A percentile compares a stretch with the other conserved stretches of the same genome.
Conservation (phyloP, 1,140 invertebrate species). For the Spodoptera litura region DNA sequence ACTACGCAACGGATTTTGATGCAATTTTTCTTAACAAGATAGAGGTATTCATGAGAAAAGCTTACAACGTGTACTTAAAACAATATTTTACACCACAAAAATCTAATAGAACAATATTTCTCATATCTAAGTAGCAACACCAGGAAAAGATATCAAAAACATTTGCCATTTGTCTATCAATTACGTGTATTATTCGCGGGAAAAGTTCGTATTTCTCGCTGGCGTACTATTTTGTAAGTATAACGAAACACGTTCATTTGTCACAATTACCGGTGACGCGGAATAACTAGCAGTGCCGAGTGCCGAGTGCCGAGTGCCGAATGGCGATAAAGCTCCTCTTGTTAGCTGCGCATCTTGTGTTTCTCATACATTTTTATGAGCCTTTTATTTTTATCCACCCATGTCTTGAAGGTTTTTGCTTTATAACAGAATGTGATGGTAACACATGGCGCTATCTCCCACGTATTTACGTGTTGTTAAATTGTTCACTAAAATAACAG, state of each 20-base stretch:
- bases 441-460: too few species aligned
- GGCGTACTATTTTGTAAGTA: slow-evolving; percentile 50
- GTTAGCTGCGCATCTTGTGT: slow-evolving; percentile 52
- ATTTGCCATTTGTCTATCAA: background rate
- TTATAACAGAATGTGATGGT: slow-evolving; percentile 1
- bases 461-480: too few species aligned
- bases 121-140: background rate
- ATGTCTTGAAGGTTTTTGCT: slow-evolving; percentile 47
- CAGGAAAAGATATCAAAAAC: too few species aligned
- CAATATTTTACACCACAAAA: too few species aligned
- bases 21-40: too few species aligned
- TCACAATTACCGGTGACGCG: slow-evolving; percentile 56
- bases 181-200: slow-evolving; percentile 4
- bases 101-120: too few species aligned
- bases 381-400: slow-evolving; percentile 54
- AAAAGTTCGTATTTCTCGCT: background rate
- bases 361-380: slow-evolving; percentile 62
- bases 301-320: background rate
- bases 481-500: too few species aligned
- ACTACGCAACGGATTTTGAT: too few species aligned
- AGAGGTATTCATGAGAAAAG: too few species aligned
- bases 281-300: slow-evolving; percentile 49
- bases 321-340: slow-evolving; percentile 45
- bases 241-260: slow-evolving; percentile 56
- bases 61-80: too few species aligned